Percentiles rank a stretch among this genome's conserved stretches.
Evolutionary conservation across 2,888 invertebrate species (phyloP).

Genomic region (Schrankia costaestrigalis): DNA sequence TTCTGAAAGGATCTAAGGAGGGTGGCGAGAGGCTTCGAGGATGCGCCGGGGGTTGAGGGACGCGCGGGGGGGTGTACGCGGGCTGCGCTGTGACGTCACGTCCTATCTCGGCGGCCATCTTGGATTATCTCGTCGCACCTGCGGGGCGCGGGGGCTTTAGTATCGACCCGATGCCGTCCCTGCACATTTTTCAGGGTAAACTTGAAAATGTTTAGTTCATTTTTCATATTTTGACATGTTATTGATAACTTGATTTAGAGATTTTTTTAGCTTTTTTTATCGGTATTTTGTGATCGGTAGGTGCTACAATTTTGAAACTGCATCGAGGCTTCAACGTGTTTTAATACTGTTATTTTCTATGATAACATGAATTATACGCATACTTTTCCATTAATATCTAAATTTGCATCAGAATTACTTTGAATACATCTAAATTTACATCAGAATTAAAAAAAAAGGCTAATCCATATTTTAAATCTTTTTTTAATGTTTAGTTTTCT

Average conservation of each 20-base stretch:
- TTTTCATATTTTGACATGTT: conserved; percentile 1
- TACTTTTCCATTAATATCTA: too few species aligned
- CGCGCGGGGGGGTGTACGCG: conserved; percentile 48
- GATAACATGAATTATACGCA: too few species aligned
- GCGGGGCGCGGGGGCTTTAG: conserved; percentile 63
- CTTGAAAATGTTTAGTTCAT: conserved; percentile 48
- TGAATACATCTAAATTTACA: too few species aligned
- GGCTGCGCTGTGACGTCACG: conserved; percentile 77
- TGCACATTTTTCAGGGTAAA: conserved; percentile 72
- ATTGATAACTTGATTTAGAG: background rate
- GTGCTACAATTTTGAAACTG: too few species aligned
- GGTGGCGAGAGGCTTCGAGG: conserved; percentile 77
- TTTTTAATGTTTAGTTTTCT: too few species aligned
- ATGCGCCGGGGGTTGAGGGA: conserved; percentile 59
- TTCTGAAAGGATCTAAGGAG: conserved; percentile 80
- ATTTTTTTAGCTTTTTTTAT: background rate
- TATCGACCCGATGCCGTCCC: conserved; percentile 71
- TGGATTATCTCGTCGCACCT: conserved; percentile 82
- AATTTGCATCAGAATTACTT: too few species aligned
- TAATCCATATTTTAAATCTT: too few species aligned
- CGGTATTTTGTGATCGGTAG: background rate
- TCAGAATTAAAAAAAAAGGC: too few species aligned
- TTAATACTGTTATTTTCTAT: too few species aligned
- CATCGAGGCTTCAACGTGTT: too few species aligned
- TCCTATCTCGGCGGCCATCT: conserved; percentile 81